Evolutionary conservation across 2,113 vertebrate species (phyloP).

Genomic region (Notechis scutatus): DNA sequence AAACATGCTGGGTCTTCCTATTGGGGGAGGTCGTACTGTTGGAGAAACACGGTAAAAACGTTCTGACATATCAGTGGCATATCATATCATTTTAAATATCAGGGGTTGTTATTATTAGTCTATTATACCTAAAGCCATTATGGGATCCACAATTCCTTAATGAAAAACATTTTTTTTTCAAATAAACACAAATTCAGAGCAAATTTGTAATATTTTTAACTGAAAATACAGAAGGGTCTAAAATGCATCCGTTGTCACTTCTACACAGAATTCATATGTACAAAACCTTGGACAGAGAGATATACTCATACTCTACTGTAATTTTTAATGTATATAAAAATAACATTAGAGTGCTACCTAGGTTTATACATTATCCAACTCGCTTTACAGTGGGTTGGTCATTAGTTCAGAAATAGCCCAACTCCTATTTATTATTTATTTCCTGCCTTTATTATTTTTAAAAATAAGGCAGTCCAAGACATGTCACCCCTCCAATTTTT

Average conservation of each 20-base stretch:
- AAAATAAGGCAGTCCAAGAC: neutral
- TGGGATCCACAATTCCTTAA: neutral
- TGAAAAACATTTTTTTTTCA: neutral
- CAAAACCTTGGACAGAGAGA: neutral
- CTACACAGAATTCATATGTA: neutral
- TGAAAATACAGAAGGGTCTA: neutral
- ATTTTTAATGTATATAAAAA: neutral
- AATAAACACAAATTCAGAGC: neutral
- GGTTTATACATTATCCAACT: neutral
- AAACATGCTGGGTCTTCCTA: no score
- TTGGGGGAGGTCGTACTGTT: no score
- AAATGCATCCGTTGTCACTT: neutral
- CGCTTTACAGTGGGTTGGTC: neutral
- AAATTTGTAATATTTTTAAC: neutral
- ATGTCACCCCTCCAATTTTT: neutral
- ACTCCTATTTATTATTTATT: neutral
- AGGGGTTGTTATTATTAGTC: neutral
- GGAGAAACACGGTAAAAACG: neutral
- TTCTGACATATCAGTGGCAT: neutral
- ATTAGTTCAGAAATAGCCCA: neutral
- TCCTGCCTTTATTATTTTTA: neutral
- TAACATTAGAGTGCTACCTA: neutral
- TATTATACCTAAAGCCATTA: neutral
- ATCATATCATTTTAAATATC: neutral
- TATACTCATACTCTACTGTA: neutral